Evolutionary conservation across 2,113 vertebrate genomes (phyloP).

Genomic region (Manacus vitellinus): DNA sequence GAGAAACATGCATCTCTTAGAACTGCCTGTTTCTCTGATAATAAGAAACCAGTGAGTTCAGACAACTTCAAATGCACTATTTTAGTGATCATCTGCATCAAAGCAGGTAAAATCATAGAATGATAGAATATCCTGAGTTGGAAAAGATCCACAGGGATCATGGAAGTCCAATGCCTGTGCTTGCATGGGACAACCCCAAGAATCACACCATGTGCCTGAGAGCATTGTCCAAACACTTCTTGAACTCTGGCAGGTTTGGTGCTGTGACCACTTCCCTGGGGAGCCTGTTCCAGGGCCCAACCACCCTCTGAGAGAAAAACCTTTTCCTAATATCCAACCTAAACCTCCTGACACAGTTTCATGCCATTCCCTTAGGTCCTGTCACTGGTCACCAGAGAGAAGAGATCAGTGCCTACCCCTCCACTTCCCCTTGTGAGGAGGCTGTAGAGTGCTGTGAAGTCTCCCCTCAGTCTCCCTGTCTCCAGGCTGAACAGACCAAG

Average conservation of each 20-base stretch:
- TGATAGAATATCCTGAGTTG: neutral
- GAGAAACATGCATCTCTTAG: neutral
- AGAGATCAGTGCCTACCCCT: neutral
- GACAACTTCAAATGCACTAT: neutral
- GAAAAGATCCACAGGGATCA: neutral
- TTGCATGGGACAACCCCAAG: neutral
- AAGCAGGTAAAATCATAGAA: neutral
- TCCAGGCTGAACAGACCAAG: neutral
- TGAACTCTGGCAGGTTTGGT: neutral
- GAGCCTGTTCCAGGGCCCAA: neutral
- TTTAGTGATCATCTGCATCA: neutral
- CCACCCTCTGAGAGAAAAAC: neutral
- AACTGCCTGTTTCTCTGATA: neutral
- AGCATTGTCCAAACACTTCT: neutral
- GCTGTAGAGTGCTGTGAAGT: neutral
- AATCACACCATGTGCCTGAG: neutral
- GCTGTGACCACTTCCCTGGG: neutral
- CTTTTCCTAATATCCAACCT: neutral
- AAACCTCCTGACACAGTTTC: neutral
- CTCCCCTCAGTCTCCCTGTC: neutral
- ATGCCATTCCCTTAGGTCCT: neutral
- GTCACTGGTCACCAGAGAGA: neutral
- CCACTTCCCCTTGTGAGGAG: fast-evolving
- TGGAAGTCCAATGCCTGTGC: neutral
- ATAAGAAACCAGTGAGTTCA: neutral